Base-by-base conservation (phyloP, 2,797 vertebrate genomes). In the Lutjanus campechanus region DNA sequence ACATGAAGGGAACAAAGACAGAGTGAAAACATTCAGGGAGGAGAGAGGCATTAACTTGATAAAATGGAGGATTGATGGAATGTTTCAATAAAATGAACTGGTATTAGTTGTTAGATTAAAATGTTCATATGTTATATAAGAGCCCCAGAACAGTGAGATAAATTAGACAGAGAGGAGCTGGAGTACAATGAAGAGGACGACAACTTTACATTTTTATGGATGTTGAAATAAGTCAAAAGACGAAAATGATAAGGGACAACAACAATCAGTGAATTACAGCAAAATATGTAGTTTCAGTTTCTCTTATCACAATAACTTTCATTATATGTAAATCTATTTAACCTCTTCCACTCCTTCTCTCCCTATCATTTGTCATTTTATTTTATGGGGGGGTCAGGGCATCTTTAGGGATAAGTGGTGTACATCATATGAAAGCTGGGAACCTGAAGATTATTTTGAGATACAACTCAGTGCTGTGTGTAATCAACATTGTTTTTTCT, bases 31-130 rank as follows among this genome's bases (percentile, higher is more conserved):
- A 16, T 77, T 71, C 59, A 76, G 60, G 53, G 46, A 50, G 67
- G 59, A 77, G 61, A 76, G 63, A 54, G 59, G 70, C 55, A 25
- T 68, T 72, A 76, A 79, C 12, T n/a, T 82, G 85, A 80, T 67
- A 25, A 83, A 71, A 69, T 63, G 40, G 43, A 70, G 55, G 43
- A 65, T 17, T 56, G 63, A 63, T 65, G 40, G 40, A 54, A 44
- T 60, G 55, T 75, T 84, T 79, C 65, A 87, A 76, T 82, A 40
- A 84, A 83, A 84, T 59, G 15, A 79, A 46, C 16, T 6, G 17
- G 63, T 69, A 69, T 83, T 67, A 77, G 73, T 53, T 63, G 54
- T 73, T 76, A 55, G 65, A 85, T 73, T 64, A 60, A 81, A 84
- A 76, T 0, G 10, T n/a, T 29, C 47, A 46, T 62, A 65, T 76